Base-by-base conservation (phyloP, 2,888 invertebrate genomes). In the Saturnia japonica region DNA sequence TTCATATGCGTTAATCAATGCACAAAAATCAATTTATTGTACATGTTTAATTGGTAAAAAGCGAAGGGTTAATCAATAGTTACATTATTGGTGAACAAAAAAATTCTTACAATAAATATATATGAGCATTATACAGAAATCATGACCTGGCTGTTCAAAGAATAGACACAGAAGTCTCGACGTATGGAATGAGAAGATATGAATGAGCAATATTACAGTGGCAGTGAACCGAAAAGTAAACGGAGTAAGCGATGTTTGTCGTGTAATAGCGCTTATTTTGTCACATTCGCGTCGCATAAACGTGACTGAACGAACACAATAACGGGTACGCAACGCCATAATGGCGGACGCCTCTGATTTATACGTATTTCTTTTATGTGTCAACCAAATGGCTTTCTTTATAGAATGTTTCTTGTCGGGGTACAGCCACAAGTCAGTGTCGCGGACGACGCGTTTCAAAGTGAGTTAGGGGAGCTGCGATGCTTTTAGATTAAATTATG, bases 351-450 rank as follows among this genome's bases (percentile, higher is more conserved):
- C 81, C 82, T 88, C 91, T 90, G 91, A 93, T 92, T 93, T 92
- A 93, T 91, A 89, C 88, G 87, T 89, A 87, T 91, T 91, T 90
- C 90, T 91, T 92, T 93, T 92, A 91, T 92, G 90, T 88, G 82
- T 86, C 82, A 80, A 86, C 87, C 80, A 86, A 91, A 91, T 91
- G 86, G 88, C 84, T 89, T 88, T 88, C 86, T 88, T 87, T 85
- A 86, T 86, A 83, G 82, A 88, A 85, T 84, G 85, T 85, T 85
- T 84, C 83, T 82, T 88, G 86, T 81, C 83, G 81, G 83, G 76
- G 77, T 77, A 72, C 75, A 80, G 78, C 82, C 82, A 80, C 84
- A 84, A 85, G 83, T 82, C 81, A 82, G 81, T 82, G 78, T 79
- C 77, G 81, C 76, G 80, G 80, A 77, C 78, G 81, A 77, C 75